Evolutionary conservation across 2,113 vertebrate species (phyloP).

Genomic region (Chionodraco myersi): DNA sequence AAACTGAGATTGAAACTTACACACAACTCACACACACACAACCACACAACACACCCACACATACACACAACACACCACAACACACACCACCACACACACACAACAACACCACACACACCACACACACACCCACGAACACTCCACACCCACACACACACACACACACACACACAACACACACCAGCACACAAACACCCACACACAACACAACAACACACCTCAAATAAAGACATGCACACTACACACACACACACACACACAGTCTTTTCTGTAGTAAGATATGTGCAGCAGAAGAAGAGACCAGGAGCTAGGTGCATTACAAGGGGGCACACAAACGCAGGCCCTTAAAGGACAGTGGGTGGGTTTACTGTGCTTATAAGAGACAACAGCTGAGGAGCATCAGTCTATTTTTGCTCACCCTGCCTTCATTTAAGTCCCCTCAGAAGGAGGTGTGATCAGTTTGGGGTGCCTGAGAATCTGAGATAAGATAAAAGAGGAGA

Average conservation of each 20-base stretch:
- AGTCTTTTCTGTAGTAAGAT: conserved; percentile 16
- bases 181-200: not conserved
- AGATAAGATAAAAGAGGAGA: conserved; percentile 8
- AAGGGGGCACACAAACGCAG: conserved; percentile 1
- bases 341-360: not conserved
- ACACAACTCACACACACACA: not conserved
- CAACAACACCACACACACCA: not conserved
- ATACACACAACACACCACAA: not conserved
- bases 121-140: not conserved
- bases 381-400: conserved; percentile 71
- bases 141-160: no score
- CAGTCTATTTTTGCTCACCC: conserved; percentile 66
- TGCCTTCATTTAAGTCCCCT: conserved; percentile 43
- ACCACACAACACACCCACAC: no score
- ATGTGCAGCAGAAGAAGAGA: conserved; percentile 22
- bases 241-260: not conserved
- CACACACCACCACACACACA: not conserved
- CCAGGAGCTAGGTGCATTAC: conserved; percentile 25
- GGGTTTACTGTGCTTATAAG: conserved; percentile 39
- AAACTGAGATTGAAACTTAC: not conserved
- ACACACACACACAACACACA: not conserved
- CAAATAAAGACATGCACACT: no score
- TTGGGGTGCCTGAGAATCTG: conserved; percentile 27
- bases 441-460: conserved; percentile 52
- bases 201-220: no score